phyloP scores from a whole-genome alignment of 2,888 invertebrate genomes.

The Tiliacea citrago region DNA sequence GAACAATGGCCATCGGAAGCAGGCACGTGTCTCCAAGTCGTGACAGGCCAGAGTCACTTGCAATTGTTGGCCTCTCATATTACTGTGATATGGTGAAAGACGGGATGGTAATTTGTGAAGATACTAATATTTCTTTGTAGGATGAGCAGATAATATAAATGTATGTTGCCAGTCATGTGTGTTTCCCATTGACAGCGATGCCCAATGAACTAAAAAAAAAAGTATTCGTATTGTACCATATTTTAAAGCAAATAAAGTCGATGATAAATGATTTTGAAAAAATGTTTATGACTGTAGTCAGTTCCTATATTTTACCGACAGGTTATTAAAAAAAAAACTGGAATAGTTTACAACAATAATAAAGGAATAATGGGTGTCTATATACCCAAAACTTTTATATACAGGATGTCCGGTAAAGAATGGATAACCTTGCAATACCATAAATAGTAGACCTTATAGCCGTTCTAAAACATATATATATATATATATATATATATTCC shows the following conservation, averaged over 20 bases:
- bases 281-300: background rate
- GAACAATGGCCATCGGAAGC: constrained; percentile 67
- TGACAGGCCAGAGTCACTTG: constrained; percentile 62
- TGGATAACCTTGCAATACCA: too few relatives aligned
- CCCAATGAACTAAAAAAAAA: too few relatives aligned
- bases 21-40: constrained; percentile 65
- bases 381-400: background rate
- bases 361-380: background rate
- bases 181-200: too few relatives aligned
- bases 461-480: too few relatives aligned
- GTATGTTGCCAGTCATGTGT: too few relatives aligned
- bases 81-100: constrained; percentile 30
- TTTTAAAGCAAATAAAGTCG: too few relatives aligned
- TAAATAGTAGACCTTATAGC: too few relatives aligned
- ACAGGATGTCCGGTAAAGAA: too few relatives aligned
- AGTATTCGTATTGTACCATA: too few relatives aligned
- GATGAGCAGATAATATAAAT: background rate
- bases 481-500: too few relatives aligned
- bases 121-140: background rate
- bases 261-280: background rate
- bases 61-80: constrained; percentile 58
- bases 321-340: background rate
- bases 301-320: background rate
- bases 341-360: background rate
- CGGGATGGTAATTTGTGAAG: background rate